Evolutionary conservation across 2,797 vertebrate species (phyloP).

Genomic region (Dryobates pubescens): DNA sequence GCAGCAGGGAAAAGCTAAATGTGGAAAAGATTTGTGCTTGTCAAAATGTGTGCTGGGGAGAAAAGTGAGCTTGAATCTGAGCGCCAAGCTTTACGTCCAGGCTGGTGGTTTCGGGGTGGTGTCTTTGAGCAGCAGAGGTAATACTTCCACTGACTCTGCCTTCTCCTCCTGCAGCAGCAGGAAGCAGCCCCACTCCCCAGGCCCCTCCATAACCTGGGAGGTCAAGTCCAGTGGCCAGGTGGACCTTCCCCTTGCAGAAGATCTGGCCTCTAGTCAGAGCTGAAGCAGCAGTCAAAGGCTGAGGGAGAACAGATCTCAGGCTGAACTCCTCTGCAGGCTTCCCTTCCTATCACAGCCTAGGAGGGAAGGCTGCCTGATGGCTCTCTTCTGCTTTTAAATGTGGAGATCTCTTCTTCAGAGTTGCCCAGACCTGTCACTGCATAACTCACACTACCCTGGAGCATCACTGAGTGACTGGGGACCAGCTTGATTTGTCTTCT

Average conservation of each 20-base stretch:
- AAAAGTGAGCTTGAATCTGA: background rate
- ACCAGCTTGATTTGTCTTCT: background rate
- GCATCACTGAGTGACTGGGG: background rate
- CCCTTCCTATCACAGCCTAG: background rate
- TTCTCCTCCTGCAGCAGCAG: background rate
- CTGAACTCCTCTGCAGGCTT: background rate
- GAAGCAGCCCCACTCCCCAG: accelerated
- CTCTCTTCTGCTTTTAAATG: background rate
- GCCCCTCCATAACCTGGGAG: background rate
- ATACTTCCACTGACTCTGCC: accelerated
- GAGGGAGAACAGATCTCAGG: background rate
- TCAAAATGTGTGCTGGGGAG: background rate
- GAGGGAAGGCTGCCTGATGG: background rate
- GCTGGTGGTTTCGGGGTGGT: background rate
- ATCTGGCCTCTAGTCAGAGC: accelerated
- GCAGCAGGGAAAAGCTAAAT: background rate
- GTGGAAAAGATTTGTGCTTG: background rate
- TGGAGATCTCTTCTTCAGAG: background rate
- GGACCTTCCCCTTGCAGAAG: background rate
- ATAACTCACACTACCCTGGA: background rate
- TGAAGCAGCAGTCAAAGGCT: background rate
- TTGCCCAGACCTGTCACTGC: background rate
- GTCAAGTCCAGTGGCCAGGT: background rate
- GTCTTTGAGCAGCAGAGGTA: accelerated
- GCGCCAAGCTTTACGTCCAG: background rate